Evolutionary conservation across 2,113 vertebrate species (phyloP).

Genomic region (Chauna torquata): DNA sequence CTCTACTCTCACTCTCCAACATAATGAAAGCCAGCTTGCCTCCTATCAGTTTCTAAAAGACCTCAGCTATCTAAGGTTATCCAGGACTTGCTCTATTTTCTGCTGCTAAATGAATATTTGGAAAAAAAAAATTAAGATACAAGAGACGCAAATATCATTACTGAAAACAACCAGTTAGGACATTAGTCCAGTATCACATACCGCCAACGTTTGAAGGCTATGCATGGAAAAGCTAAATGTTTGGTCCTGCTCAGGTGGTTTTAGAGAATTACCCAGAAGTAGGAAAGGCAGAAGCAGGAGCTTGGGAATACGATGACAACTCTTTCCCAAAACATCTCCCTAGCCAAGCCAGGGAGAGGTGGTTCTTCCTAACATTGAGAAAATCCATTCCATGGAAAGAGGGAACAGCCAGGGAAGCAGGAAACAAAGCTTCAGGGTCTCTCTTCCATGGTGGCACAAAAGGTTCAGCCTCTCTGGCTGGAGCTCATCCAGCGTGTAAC

Average conservation of each 20-base stretch:
- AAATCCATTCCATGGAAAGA: background rate
- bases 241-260: background rate
- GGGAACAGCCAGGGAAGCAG: background rate
- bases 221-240: background rate
- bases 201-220: background rate
- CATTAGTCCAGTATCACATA: background rate
- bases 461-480: background rate
- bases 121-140: background rate
- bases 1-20: background rate
- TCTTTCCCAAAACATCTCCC: background rate
- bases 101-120: background rate
- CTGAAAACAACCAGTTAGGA: background rate
- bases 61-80: background rate
- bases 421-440: background rate
- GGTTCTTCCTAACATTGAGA: background rate
- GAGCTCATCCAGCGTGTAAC: background rate
- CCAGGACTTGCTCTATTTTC: background rate
- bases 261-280: background rate
- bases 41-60: background rate
- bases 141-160: background rate
- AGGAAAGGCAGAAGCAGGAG: background rate
- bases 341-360: background rate
- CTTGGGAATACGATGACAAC: background rate
- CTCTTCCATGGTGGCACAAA: background rate
- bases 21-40: background rate